A percentile compares a stretch with the other conserved stretches of the same genome.
These are phyloP conservation scores for Neocrepidodera transversa DNA, from an alignment of 2,888 invertebrate genomes.

Conservation along the genomic window DNA sequence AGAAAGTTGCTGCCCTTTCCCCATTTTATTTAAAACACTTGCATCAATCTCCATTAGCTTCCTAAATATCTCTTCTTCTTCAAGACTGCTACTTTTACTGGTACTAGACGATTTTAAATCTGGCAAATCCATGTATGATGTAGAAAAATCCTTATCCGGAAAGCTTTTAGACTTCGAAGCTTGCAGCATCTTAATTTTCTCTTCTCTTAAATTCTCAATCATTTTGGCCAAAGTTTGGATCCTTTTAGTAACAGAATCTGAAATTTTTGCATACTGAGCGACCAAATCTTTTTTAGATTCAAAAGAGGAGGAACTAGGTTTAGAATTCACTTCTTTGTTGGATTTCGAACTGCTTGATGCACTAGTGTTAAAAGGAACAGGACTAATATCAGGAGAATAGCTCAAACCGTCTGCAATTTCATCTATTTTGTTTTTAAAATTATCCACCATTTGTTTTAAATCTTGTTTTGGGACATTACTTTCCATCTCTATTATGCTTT, in stretches of 20 bases:
- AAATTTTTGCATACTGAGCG: conserved; percentile 61
- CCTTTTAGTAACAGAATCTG: conserved; percentile 64
- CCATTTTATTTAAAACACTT: conserved; percentile 49
- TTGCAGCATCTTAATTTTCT: conserved; percentile 60
- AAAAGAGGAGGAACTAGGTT: not conserved
- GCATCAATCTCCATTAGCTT: conserved; percentile 52
- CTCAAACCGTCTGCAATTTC: conserved; percentile 44
- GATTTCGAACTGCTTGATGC: conserved; percentile 12
- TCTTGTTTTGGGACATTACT: conserved; percentile 51
- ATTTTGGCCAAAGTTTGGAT: conserved; percentile 65
- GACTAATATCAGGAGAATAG: conserved; percentile 37
- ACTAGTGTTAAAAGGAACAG: conserved; percentile 31
- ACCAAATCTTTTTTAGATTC: conserved; percentile 31
- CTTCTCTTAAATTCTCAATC: conserved; percentile 67
- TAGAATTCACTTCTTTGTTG: conserved; percentile 6
- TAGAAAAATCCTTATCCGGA: conserved; percentile 50
- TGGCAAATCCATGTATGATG: conserved; percentile 52
- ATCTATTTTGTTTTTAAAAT: conserved; percentile 32
- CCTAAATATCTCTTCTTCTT: conserved; percentile 45
- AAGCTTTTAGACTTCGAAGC: conserved; percentile 44
- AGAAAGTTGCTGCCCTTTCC: conserved; percentile 30
- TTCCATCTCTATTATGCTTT: conserved; percentile 60
- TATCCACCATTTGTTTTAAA: not conserved
- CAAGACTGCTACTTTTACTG: conserved; percentile 39
- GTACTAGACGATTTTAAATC: conserved; percentile 40